These are phyloP conservation scores for Tetraneura akinire DNA, from an alignment of 1,140 invertebrate species.

Conservation along the genomic window DNA sequence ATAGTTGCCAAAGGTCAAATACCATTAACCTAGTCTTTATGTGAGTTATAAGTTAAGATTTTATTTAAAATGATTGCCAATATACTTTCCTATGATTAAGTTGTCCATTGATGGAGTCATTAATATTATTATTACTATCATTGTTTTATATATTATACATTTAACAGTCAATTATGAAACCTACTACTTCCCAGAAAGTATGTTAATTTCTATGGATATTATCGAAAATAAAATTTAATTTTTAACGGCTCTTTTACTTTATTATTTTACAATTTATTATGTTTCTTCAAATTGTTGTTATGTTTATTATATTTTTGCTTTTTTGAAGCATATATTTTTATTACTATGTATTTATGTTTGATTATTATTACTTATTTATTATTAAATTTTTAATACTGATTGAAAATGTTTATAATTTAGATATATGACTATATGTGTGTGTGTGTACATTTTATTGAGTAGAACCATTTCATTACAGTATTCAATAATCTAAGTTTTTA, in stretches of 20 bases:
- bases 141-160: slow-evolving; percentile 32
- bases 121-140: slow-evolving; percentile 10
- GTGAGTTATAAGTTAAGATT: slow-evolving; percentile 2
- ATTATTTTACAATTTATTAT: slow-evolving; percentile 12
- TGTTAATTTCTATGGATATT: neutral
- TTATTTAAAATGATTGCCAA: neutral
- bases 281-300: slow-evolving; percentile 28
- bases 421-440: neutral
- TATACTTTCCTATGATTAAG: slow-evolving; percentile 16
- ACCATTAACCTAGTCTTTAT: slow-evolving; percentile 47
- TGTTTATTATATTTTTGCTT: slow-evolving; percentile 20
- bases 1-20: slow-evolving; percentile 39
- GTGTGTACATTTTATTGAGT: slow-evolving; percentile 20
- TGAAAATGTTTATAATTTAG: neutral
- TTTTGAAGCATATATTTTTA: slow-evolving; percentile 30
- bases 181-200: slow-evolving; percentile 25
- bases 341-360: slow-evolving; percentile 10
- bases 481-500: neutral
- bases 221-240: neutral
- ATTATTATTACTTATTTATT: slow-evolving; percentile 31
- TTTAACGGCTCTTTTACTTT: slow-evolving; percentile 17
- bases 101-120: slow-evolving; percentile 34
- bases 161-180: slow-evolving; percentile 35
- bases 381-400: neutral
- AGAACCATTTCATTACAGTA: slow-evolving; percentile 18